Base-by-base conservation (phyloP, 2,888 invertebrate genomes). In the Apodemia mormo region DNA sequence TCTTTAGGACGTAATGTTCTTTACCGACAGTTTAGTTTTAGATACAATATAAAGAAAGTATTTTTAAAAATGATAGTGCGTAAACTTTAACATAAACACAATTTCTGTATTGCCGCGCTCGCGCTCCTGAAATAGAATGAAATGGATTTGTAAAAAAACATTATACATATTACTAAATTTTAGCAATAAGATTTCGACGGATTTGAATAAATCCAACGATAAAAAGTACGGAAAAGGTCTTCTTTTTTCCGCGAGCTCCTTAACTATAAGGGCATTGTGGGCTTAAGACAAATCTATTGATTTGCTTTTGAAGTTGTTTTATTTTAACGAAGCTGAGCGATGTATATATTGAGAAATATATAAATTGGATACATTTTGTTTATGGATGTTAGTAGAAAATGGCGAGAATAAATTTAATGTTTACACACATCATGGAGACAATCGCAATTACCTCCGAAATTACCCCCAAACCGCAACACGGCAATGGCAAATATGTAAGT, bases 271-370 rank as follows among this genome's bases (percentile, higher is more conserved):
- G 30, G 5, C 58, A 9, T 58, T 58, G 29, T 30, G 61, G 33
- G 14, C 61, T 61, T 33, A 33, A 33, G 61, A 33, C 33, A 33
- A 61, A 33, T 61, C 61, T 61, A 33, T 33, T 33, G 61, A 61
- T 61, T 61, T 61, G 14, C 61, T 33, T 61, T 61, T 61, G 61
- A 61, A 61, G 61, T 61, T 61, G 30, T 61, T 61, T 61, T 33
- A 61, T 61, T 61, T 61, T 61, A 61, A 61, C 37, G 14, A 61
- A 61, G n/a, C 52, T 1, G 52, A n/a, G 10, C 61, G 14, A 33
- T 7, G 61, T 61, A 14, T 30, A 12, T 33, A 61, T 12, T 33
- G 33, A 30, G 61, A 61, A 61, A 64, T n/a, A 64, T 64, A 64
- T 37, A 64, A n/a, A 14, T 64, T 33, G 64, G 64, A 64, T 64